Conservation (phyloP, 2,888 invertebrate genomes). For the Amaurobius ferox region DNA sequence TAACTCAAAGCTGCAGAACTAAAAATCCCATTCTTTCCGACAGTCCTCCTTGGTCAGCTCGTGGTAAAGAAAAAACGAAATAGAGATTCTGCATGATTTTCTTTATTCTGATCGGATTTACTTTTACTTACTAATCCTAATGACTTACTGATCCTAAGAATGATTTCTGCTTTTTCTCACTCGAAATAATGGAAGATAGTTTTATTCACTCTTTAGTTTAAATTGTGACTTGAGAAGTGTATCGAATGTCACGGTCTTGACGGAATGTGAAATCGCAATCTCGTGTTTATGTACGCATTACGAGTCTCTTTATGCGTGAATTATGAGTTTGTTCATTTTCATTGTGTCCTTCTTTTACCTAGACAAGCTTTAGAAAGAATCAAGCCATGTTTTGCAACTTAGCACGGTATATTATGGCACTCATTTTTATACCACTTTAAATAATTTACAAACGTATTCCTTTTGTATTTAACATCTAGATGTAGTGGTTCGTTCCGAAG, state of each 20-base stretch:
- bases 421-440: too few species aligned
- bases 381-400: neutral
- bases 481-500: too few species aligned
- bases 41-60: neutral
- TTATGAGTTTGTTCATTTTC: constrained; percentile 15
- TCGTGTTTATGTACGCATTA: constrained; percentile 24
- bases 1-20: neutral
- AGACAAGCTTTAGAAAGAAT: neutral
- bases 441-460: too few species aligned
- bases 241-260: constrained; percentile 22
- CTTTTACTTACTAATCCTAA: neutral
- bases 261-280: constrained; percentile 22
- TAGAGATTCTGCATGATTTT: constrained; percentile 20
- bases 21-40: neutral
- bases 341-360: neutral
- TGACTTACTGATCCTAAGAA: constrained; percentile 29
- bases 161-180: constrained; percentile 29
- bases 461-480: too few species aligned
- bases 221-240: constrained; percentile 18
- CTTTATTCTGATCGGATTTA: constrained; percentile 8
- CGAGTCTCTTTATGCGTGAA: too few species aligned
- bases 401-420: too few species aligned
- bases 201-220: neutral
- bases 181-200: constrained; percentile 2
- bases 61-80: constrained; percentile 43